A percentile compares a stretch with the other conserved stretches of the same genome.
These are phyloP conservation scores for Passer domesticus DNA, from an alignment of 2,113 vertebrate species.

Conservation along the genomic window DNA sequence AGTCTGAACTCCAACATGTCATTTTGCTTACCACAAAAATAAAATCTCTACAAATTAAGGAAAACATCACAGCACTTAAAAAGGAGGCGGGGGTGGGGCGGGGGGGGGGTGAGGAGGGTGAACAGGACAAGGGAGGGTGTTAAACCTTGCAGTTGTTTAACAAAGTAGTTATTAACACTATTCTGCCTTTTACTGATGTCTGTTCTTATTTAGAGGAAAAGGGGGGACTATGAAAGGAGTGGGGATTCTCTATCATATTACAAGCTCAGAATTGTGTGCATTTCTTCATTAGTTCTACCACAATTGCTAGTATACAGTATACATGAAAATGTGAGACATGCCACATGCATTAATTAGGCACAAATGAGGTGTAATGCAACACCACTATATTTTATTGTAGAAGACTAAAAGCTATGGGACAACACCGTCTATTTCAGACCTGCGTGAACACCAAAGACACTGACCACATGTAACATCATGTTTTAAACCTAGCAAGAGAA, in stretches of 20 bases:
- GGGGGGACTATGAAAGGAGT: background rate
- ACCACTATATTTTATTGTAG: background rate
- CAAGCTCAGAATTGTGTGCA: background rate
- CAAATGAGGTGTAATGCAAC: background rate
- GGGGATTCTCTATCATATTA: background rate
- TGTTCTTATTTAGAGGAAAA: background rate
- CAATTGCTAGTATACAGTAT: background rate
- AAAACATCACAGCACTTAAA: background rate
- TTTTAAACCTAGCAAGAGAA: conserved; percentile 14
- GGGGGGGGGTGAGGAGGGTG: too few species aligned
- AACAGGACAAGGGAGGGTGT: background rate
- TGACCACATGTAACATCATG: background rate
- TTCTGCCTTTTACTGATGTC: background rate
- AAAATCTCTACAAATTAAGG: background rate
- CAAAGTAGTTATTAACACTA: background rate
- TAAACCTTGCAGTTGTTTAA: background rate
- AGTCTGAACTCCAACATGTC: background rate
- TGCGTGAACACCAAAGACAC: background rate
- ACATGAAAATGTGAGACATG: background rate
- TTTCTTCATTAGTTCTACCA: background rate
- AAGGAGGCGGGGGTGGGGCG: accelerated
- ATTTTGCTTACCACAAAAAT: background rate
- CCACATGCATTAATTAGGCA: background rate
- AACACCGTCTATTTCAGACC: background rate
- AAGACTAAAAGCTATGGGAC: background rate